Base-by-base conservation (phyloP, 2,113 vertebrate species). In the Sebastes schlegelii region DNA sequence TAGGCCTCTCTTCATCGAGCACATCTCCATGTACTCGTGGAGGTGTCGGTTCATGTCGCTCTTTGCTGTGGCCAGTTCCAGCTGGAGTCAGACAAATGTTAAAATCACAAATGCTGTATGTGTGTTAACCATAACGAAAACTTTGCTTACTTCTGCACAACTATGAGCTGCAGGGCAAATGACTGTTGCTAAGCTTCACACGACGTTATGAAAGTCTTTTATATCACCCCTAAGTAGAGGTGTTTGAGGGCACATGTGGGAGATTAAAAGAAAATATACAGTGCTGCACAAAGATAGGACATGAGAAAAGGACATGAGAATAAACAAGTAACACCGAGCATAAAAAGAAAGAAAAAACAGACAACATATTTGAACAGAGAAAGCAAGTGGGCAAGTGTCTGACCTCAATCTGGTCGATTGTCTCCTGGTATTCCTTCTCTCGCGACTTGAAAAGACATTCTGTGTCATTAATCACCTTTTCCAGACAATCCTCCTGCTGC, bases 21-120 rank as follows among this genome's bases (percentile, higher is more conserved):
- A 99, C 98, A 99, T 99, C 86, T 99, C 98, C 98, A 99, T 99
- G 94, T 99, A 99, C 90, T 99, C 98, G 0, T 99, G 98, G 61
- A 99, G 94, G 87, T 99, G 98, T 1, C 98, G 95, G 88, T 98
- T 99, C 98, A 99, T 99, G 93, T 99, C 98, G 0, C 97, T 98
- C 91, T 99, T 99, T 58, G 98, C 98, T 0, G 97, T 99, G 83
- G 98, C 98, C 92, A 99, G 88, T 69, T 99, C 98, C 93, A 99
- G 91, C 98, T 99, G 80, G 4, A 21, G 21, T 23, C 52, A 82
- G 1, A 19, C 6, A 60, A 46, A 69, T 11, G 26, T 26, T 14
- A 52, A 34, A 61, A 63, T 45, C 71, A 61, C 14, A 62, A 66
- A 42, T 19, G 16, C 6, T 42, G 16, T 12, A 6, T 2, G n/a